These are phyloP conservation scores for Daubentonia madagascariensis DNA, from an alignment of 2,113 vertebrate genomes.

Conservation along the genomic window DNA sequence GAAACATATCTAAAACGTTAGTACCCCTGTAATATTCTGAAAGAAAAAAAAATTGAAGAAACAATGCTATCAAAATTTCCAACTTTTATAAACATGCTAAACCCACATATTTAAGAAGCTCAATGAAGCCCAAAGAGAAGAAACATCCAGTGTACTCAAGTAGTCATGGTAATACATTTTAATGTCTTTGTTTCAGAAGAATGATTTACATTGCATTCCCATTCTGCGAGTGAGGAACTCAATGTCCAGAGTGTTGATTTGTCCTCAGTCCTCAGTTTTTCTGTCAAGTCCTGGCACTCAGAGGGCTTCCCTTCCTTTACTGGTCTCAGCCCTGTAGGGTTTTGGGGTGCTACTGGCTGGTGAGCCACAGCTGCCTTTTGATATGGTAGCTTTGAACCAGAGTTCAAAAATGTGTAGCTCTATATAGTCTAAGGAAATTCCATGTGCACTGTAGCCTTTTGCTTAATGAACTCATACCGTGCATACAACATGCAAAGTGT, in stretches of 20 bases:
- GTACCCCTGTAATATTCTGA: too few species aligned
- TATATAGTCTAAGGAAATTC: constrained; percentile 28
- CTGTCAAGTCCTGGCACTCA: neutral
- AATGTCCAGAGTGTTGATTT: neutral
- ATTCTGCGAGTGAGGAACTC: neutral
- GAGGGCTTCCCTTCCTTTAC: neutral
- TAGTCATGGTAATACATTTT: neutral
- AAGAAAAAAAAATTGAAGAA: neutral
- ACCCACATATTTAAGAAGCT: neutral
- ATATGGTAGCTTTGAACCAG: neutral
- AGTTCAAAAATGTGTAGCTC: neutral
- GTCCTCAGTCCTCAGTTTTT: neutral
- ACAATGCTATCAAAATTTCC: neutral
- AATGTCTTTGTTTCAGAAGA: neutral
- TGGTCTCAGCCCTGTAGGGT: neutral
- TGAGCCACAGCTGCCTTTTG: neutral
- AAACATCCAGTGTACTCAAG: neutral
- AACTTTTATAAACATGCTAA: neutral
- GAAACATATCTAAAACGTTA: too few species aligned
- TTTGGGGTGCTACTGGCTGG: neutral
- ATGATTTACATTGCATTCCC: neutral
- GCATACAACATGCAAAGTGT: constrained; percentile 56
- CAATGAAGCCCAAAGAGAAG: neutral
- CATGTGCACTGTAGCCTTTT: constrained; percentile 46
- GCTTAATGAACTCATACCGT: constrained; percentile 24